Evolutionary conservation across 2,113 vertebrate genomes (phyloP), one percentile per base, ranked within the genome.

Genomic region (Steatornis caripensis): DNA sequence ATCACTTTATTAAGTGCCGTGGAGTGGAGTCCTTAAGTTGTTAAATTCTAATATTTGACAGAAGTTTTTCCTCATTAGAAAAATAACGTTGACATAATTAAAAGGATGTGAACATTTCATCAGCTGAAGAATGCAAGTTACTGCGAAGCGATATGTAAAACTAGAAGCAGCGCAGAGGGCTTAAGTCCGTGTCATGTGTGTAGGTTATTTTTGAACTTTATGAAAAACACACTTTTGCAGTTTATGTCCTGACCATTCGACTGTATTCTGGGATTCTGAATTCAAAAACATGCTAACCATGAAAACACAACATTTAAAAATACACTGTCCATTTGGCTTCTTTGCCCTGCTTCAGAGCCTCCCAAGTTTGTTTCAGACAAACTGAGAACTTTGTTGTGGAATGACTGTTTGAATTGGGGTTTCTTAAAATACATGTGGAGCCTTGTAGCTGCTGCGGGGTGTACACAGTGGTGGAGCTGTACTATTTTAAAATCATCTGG

Each of bases 191-290:
- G 75, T 97, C 93, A 91, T 79, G 96, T 91, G 94, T 97, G 92
- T 92, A 93, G 96, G 93, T 97, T 98, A 97, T 98, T 98, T 97
- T 97, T 97, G 93, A 97, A 94, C 89, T 96, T 97, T 89, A 98
- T 97, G 98, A 97, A 97, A 98, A 98, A 97, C 98, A 98, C 84
- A 94, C 91, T 96, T 96, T 65, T 85, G 87, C 90, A 96, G 54
- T 77, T 84, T 95, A 69, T 92, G 84, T 97, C 95, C 92, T 97
- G 92, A 97, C 93, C 91, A 91, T 97, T 91, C 77, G 84, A 41
- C 88, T 70, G 10, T 92, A 72, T 94, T 98, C 89, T 97, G 96
- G 97, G 89, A 95, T 98, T 95, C 96, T 95, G 90, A 97, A 96
- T 94, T 96, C 90, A 97, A 97, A 97, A 98, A 94, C 94, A 97